These are phyloP conservation scores for Calephelis nemesis DNA, from an alignment of 1,140 invertebrate genomes.

Conservation along the genomic window DNA sequence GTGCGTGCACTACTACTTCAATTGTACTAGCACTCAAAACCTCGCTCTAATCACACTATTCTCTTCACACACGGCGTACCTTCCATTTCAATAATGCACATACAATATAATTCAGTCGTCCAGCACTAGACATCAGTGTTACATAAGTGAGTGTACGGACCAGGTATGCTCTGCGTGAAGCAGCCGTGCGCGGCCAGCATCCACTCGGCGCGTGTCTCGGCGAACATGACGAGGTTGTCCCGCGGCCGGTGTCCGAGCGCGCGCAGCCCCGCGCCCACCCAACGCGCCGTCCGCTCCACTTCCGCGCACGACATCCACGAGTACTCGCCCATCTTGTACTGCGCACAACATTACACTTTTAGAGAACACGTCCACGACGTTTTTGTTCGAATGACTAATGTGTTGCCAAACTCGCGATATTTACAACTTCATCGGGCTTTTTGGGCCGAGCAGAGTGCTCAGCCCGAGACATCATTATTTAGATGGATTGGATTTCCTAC, in stretches of 20 bases:
- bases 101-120: background rate
- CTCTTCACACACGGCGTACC: no score
- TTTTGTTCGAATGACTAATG: no score
- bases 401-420: no score
- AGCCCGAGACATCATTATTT: no score
- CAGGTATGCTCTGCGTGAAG: constrained; percentile 94
- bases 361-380: background rate
- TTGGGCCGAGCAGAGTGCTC: no score
- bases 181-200: constrained; percentile 96
- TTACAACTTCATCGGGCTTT: no score
- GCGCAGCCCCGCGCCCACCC: constrained; percentile 89
- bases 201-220: constrained; percentile 98
- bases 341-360: constrained; percentile 20
- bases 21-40: no score
- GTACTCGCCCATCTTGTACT: constrained; percentile 96
- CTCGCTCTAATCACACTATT: no score
- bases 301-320: constrained; percentile 93
- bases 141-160: constrained; percentile 62
- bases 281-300: constrained; percentile 85
- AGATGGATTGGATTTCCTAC: no score
- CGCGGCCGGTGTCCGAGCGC: constrained; percentile 83
- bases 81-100: no score
- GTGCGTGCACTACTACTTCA: no score
- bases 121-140: background rate
- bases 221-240: constrained; percentile 94